A percentile compares a stretch with the other conserved stretches of the same genome.
These are phyloP conservation scores for Endotricha flammealis DNA, from an alignment of 2,888 invertebrate genomes.

Conservation along the genomic window DNA sequence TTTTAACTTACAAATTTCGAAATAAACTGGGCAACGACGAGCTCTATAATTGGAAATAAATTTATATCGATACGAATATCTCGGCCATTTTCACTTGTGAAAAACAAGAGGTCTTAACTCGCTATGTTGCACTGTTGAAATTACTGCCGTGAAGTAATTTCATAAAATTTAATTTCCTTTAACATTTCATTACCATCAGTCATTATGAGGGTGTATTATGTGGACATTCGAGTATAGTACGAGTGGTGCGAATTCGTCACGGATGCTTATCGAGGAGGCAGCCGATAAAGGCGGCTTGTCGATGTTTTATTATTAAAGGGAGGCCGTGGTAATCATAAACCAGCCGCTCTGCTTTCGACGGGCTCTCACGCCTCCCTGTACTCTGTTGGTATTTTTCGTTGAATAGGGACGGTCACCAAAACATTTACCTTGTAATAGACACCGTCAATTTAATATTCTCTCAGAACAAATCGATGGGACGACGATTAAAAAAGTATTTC, in stretches of 20 bases:
- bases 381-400: constrained; percentile 32
- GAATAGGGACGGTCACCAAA: neutral
- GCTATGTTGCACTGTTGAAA: constrained; percentile 10
- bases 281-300: constrained; percentile 69
- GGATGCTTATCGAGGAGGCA: constrained; percentile 73
- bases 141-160: constrained; percentile 3
- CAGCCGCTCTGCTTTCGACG: constrained; percentile 51
- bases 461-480: neutral
- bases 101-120: constrained; percentile 17
- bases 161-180: constrained; percentile 24
- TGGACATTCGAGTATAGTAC: constrained; percentile 36
- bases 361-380: constrained; percentile 42
- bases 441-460: neutral
- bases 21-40: constrained; percentile 45
- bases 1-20: constrained; percentile 29
- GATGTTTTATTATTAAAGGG: constrained; percentile 68
- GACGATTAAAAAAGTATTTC: neutral
- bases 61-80: constrained; percentile 65
- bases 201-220: constrained; percentile 23
- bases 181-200: constrained; percentile 15
- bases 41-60: constrained; percentile 67
- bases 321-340: constrained; percentile 53
- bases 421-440: neutral
- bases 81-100: constrained; percentile 41
- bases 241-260: constrained; percentile 75